Evolutionary conservation across 2,888 invertebrate genomes (phyloP), one percentile per base, ranked within the genome.

Genomic region (Desoria tigrina): DNA sequence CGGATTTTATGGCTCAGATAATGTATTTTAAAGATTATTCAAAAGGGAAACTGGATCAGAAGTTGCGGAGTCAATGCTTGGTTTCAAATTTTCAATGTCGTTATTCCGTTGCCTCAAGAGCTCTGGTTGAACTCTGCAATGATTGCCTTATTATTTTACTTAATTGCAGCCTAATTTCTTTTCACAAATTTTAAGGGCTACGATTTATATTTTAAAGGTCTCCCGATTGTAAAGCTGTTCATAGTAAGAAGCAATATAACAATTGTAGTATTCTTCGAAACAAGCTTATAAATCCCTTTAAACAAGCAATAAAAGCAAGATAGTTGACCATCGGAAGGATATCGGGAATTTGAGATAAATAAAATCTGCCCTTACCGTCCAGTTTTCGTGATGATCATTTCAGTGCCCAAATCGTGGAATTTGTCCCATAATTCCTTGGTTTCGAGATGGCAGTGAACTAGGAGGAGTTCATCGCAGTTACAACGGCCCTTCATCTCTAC

Each of bases 331-430:
- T 32, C 32, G 9, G 7, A 24, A n/a, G 27, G 6, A 37, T 32
- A 56, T 11, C 14, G 18, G 9, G 18, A 56, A 56, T 23, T 7
- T 4, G 6, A 27, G 23, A 3, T 6, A n/a, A 3, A 23, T 79
- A 11, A 7, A 32, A 32, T 7, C 32, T 32, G 4, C 11, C 11
- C 85, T 81, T 79, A 89, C 89, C 90, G 85, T 79, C 90, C 90
- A 66, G 88, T 88, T 81, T 90, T 90, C 14, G 90, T 90, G 81
- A 90, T 90, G 81, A 90, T 90, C 90, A 90, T 90, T 82, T 90
- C 90, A 1, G 90, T 90, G 28, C 89, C 89, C 66, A 90, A 83
- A 77, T 86, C 86, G 79, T 86, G 85, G 81, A 90, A 90, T 80
- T 90, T 89, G 80, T 88, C 87, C 90, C 90, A 90, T 65, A 90